Conservation (phyloP, 2,113 vertebrate species). For the Bos taurus region ARS-UCD2.0 NC_037342.1:82061501-82062000, state of each 20-base stretch:
- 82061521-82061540: accelerated
- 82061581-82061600: not conserved
- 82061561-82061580: accelerated
- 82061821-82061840: accelerated
- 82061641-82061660: accelerated
- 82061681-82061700: conserved; percentile 29
- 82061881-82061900: conserved; percentile 48
- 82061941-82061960: conserved; percentile 16
- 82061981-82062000: conserved; percentile 26
- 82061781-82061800: conserved; percentile 31
- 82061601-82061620: not conserved
- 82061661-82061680: accelerated
- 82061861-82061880: conserved; percentile 21
- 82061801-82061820: not conserved
- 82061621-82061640: accelerated
- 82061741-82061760: not conserved
- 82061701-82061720: conserved; percentile 58
- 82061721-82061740: not conserved
- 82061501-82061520: accelerated
- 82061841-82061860: not conserved
- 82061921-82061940: not conserved
- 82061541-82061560: too few species aligned
- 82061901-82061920: conserved; percentile 56
- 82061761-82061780: not conserved
- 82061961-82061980: conserved; percentile 33